Evolutionary conservation across 2,797 vertebrate genomes (phyloP).

Genomic region (Phoxinus dragarum): DNA sequence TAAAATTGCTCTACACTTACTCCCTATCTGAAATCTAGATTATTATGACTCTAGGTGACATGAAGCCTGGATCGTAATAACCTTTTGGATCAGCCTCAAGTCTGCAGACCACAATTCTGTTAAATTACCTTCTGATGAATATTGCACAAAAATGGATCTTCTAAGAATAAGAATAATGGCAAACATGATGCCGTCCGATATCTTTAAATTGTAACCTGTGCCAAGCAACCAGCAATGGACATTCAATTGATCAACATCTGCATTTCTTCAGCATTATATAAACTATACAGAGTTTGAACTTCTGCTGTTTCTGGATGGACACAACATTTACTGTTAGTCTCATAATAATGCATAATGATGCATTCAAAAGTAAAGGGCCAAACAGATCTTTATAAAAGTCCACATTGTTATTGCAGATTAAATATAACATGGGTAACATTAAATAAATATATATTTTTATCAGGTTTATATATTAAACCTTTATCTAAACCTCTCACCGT

Average conservation of each 20-base stretch:
- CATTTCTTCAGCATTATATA: neutral
- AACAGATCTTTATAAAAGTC: too few species aligned
- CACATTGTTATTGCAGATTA: too few species aligned
- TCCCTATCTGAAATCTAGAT: conserved; percentile 36
- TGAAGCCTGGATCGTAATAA: conserved; percentile 25
- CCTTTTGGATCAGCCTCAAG: neutral
- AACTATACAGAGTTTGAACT: neutral
- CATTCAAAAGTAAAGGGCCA: too few species aligned
- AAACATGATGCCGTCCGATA: neutral
- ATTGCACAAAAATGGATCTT: neutral
- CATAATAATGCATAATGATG: too few species aligned
- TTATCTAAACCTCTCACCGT: too few species aligned
- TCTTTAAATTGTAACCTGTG: neutral
- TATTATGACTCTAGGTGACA: conserved; percentile 42
- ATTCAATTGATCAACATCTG: neutral
- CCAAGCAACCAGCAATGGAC: neutral
- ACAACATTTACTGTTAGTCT: too few species aligned
- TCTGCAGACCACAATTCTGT: neutral
- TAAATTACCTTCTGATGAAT: neutral
- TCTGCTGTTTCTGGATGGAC: neutral
- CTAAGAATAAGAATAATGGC: neutral
- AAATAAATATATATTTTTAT: too few species aligned
- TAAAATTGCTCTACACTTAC: conserved; percentile 40
- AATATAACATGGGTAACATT: too few species aligned
- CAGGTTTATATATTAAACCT: too few species aligned